Evolutionary conservation across 64 coral and sea anemone genomes (phyloP).

Genomic region (Montipora sp.): DNA sequence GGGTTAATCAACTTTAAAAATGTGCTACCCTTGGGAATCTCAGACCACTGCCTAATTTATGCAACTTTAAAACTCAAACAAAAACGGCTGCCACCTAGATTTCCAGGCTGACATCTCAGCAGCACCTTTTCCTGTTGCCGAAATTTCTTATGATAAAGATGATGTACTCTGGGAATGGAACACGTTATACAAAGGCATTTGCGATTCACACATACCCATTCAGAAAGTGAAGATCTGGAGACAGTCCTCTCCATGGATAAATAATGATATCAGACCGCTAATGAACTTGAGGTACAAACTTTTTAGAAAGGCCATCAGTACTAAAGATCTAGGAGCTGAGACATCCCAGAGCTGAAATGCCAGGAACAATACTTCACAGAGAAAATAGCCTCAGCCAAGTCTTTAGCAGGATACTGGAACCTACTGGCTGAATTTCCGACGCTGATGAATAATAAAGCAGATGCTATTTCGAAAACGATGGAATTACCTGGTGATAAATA

Average conservation of each 20-base stretch:
- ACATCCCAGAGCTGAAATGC: too few species aligned
- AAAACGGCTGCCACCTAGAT: neutral
- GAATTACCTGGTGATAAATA: too few species aligned
- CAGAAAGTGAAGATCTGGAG: neutral
- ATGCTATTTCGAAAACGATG: too few species aligned
- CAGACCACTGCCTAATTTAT: constrained; percentile 7
- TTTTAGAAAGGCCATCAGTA: too few species aligned
- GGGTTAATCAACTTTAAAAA: neutral
- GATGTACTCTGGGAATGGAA: constrained; percentile 25
- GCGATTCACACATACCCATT: neutral
- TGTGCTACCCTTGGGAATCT: constrained; percentile 18
- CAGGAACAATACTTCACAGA: too few species aligned
- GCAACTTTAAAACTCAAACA: neutral
- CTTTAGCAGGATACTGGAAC: too few species aligned
- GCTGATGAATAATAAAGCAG: too few species aligned
- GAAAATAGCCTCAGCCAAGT: too few species aligned
- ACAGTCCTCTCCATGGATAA: neutral
- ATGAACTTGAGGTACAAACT: too few species aligned
- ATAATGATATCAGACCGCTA: neutral
- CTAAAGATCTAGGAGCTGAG: too few species aligned
- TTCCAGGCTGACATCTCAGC: constrained; percentile 12
- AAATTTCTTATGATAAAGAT: neutral
- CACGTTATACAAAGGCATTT: neutral
- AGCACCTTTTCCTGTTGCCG: neutral
- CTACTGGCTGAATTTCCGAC: too few species aligned